Evolutionary conservation across 2,797 vertebrate genomes (phyloP), one percentile per base, ranked within the genome.

Genomic region (Lepilemur ruficaudatus): DNA sequence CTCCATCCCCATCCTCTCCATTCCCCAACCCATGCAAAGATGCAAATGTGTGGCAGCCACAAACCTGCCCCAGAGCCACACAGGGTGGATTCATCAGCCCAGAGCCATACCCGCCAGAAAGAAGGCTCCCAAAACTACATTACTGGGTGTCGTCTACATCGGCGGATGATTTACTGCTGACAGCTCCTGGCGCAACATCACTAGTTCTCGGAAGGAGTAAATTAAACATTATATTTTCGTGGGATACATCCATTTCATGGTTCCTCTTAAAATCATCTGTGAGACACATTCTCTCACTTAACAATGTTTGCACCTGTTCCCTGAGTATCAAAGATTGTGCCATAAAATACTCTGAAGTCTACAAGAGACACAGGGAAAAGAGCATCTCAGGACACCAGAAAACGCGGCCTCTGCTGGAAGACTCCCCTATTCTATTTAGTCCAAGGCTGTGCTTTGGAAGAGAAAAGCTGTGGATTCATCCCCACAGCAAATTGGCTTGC

Each of bases 201-300:
- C 48, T 43, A 65, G 12, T 93, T 96, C 17, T n/a, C 23, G 14
- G n/a, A 52, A 79, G 65, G 61, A 95, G 57, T 67, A 91, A 91
- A 84, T 85, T 73, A 95, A 97, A 55, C 63, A 8, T 2, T 69
- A 12, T 43, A 82, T 72, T 69, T 97, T 89, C 41, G 22, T 86
- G 91, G 92, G 9, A 91, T 84, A 41, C 95, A 96, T 90, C 6
- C 0, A 94, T 97, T 97, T 91, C 79, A 61, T 23, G 25, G 17
- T 13, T 69, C 52, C n/a, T 67, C 96, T 91, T 63, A 97, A 92
- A 57, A 78, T 72, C 2, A 43, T 85, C 96, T 91, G 69, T 67
- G 28, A 4, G 87, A 93, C 70, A 95, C 7, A 69, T 94, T 43
- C 95, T 81, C 75, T 97, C 89, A 90, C 96, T 94, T 97, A 92